Conservation (phyloP, 2,113 vertebrate genomes). For the Australoheros scitulus region DNA sequence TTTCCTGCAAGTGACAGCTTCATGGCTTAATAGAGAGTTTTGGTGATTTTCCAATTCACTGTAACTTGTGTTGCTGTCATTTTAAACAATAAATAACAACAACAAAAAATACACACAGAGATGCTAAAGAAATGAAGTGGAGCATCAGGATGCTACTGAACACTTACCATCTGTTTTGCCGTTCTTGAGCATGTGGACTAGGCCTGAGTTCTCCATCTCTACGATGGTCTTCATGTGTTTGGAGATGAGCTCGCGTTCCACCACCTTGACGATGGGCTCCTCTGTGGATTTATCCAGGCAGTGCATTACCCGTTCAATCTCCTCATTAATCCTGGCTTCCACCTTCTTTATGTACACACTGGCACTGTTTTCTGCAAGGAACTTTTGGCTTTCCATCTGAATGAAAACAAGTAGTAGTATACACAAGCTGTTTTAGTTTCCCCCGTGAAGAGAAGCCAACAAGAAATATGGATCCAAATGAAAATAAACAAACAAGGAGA, state of each 20-base stretch:
- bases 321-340: slow-evolving; percentile 98
- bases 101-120: neutral
- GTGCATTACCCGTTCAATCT: slow-evolving; percentile 98
- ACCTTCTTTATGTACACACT: slow-evolving; percentile 99
- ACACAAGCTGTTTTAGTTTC: neutral
- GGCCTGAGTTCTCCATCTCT: slow-evolving; percentile 99
- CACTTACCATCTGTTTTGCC: slow-evolving; percentile 95
- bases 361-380: slow-evolving; percentile 98
- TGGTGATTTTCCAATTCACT: neutral
- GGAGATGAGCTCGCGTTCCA: slow-evolving; percentile 97
- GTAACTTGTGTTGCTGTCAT: neutral
- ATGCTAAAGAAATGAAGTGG: neutral
- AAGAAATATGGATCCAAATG: neutral
- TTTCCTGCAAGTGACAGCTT: slow-evolving; percentile 2
- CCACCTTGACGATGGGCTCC: slow-evolving; percentile 98
- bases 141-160: neutral
- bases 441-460: neutral
- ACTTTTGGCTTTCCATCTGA: slow-evolving; percentile 99
- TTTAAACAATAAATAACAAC: neutral
- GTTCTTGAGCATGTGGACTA: slow-evolving; percentile 99
- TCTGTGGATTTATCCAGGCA: slow-evolving; percentile 98
- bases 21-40: neutral
- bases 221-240: slow-evolving; percentile 99
- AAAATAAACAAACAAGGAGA: slow-evolving; percentile 2
- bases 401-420: neutral